Evolutionary conservation across 1,140 invertebrate genomes (phyloP).

Genomic region (Atta colombica): DNA sequence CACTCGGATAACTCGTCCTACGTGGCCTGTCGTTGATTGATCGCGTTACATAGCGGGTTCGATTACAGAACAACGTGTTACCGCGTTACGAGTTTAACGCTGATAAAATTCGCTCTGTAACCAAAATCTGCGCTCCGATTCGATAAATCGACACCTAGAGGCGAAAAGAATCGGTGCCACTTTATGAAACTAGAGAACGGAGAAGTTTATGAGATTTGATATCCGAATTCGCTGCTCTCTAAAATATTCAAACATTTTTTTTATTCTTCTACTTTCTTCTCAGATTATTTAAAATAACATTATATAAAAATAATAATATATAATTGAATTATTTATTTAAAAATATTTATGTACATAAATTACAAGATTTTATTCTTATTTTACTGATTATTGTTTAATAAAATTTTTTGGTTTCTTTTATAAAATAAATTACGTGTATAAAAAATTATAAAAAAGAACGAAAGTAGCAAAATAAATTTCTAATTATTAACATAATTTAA

Average conservation of each 20-base stretch:
- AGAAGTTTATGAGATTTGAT: not conserved
- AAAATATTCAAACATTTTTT: not conserved
- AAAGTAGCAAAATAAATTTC: not conserved
- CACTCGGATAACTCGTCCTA: constrained; percentile 32
- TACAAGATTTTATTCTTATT: not conserved
- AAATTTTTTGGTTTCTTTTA: not conserved
- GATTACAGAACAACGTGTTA: constrained; percentile 49
- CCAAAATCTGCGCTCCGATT: not conserved
- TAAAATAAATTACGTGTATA: not conserved
- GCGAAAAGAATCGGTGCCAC: not conserved
- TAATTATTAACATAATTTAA: not conserved
- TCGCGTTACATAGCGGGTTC: constrained; percentile 37
- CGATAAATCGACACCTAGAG: not conserved
- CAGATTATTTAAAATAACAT: not conserved
- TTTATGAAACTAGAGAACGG: not conserved
- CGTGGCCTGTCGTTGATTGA: constrained; percentile 49
- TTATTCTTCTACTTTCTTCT: not conserved
- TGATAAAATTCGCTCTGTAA: constrained; percentile 36
- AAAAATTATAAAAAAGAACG: not conserved
- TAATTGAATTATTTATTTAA: not conserved
- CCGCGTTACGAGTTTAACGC: constrained; percentile 41
- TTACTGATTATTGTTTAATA: not conserved
- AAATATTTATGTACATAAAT: not conserved
- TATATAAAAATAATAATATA: not conserved
- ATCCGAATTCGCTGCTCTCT: not conserved